phyloP scores from a whole-genome alignment of 2,113 vertebrate genomes.

The Neogale vison region DNA sequence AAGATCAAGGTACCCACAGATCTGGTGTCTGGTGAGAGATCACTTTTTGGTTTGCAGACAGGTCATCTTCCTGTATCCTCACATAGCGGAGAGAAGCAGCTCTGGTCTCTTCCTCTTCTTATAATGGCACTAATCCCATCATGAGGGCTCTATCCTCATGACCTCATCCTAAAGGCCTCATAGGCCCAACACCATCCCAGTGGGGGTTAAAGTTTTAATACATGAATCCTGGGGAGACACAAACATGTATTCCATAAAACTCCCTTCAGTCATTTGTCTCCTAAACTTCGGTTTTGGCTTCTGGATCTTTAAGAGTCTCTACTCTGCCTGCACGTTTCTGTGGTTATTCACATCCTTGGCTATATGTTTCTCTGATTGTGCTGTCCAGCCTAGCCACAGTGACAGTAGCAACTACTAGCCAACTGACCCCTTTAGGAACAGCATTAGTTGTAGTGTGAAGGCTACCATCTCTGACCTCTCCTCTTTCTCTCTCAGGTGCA shows the following conservation, averaged over 20 bases:
- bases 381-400: neutral
- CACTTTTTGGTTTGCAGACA: neutral
- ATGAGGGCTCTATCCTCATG: neutral
- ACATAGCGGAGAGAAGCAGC: neutral
- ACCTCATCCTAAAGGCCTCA: neutral
- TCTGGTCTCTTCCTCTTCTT: neutral
- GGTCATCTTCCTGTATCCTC: neutral
- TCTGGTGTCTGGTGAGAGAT: neutral
- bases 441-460: neutral
- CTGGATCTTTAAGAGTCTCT: neutral
- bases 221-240: neutral
- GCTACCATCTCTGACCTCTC: neutral
- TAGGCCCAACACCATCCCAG: neutral
- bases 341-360: neutral
- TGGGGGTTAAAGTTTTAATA: neutral
- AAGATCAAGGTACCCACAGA: neutral
- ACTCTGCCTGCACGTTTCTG: neutral
- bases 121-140: neutral
- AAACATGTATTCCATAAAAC: neutral
- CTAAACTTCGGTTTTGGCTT: neutral
- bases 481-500: neutral
- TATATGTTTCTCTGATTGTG: neutral
- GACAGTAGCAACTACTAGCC: neutral
- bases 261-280: neutral
- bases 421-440: neutral